phyloP scores from a whole-genome alignment of 2,888 invertebrate genomes.

The Calliphora vomitoria region DNA sequence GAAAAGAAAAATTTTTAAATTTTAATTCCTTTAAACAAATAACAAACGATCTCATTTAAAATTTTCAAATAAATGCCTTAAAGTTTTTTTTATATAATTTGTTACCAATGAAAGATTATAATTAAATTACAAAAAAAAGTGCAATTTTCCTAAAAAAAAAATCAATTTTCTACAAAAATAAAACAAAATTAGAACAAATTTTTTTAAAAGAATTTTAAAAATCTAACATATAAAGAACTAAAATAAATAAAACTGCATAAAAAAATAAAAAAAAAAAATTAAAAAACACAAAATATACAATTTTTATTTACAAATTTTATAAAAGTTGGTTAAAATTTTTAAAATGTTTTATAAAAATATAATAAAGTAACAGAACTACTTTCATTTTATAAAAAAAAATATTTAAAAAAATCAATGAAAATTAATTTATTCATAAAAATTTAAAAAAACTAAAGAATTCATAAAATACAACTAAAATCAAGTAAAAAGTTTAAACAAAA shows the following conservation, averaged over 20 bases:
- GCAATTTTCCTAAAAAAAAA: conserved; percentile 60
- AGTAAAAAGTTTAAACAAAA: too few species aligned
- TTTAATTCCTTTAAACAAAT: conserved; percentile 37
- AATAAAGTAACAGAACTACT: too few species aligned
- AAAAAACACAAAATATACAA: background rate
- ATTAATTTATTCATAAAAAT: too few species aligned
- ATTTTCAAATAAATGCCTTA: conserved; percentile 69
- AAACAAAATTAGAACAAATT: conserved; percentile 64
- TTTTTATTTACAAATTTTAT: background rate
- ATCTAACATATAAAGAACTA: background rate
- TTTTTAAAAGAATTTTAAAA: conserved; percentile 36
- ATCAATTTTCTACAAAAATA: conserved; percentile 20
- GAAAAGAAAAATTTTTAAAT: conserved; percentile 7
- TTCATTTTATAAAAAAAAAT: too few species aligned
- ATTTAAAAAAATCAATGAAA: too few species aligned
- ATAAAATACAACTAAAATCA: too few species aligned
- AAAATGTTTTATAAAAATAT: background rate
- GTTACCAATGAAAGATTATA: conserved; percentile 36
- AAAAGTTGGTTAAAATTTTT: background rate
- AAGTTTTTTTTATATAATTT: conserved; percentile 42
- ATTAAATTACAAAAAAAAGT: conserved; percentile 43
- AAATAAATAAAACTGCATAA: too few species aligned
- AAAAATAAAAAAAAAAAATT: background rate
- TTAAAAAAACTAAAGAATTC: too few species aligned
- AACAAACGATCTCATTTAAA: conserved; percentile 58